Conservation (phyloP, 2,888 invertebrate species). For the Ophioninae sp. region DNA sequence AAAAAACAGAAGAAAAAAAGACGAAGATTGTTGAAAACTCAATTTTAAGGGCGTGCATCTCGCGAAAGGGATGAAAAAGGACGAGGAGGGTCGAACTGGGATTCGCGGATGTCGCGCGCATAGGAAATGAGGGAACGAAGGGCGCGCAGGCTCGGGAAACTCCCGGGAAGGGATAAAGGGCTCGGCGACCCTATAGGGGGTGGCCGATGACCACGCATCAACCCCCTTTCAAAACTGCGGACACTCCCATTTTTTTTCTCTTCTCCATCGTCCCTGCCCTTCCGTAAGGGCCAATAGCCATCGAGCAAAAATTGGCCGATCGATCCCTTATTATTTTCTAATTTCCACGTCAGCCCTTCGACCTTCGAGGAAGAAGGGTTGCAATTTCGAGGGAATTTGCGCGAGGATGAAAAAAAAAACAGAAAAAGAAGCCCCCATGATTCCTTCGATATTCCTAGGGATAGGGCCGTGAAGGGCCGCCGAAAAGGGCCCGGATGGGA, state of each 20-base stretch:
- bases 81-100: not conserved
- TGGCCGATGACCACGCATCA: slow-evolving; percentile 61
- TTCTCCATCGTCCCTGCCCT: slow-evolving; percentile 3
- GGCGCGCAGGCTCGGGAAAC: slow-evolving; percentile 47
- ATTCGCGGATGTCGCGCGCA: not conserved
- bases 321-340: not conserved
- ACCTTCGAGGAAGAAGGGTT: slow-evolving; percentile 31
- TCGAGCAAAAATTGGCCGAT: slow-evolving; percentile 12
- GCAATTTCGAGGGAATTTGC: slow-evolving; percentile 41
- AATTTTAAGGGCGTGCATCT: not conserved
- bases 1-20: not conserved
- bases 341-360: slow-evolving; percentile 24
- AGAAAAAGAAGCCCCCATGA: slow-evolving; percentile 57
- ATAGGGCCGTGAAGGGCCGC: not conserved
- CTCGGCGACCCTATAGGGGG: slow-evolving; percentile 35
- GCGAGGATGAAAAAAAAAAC: slow-evolving; percentile 50
- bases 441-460: slow-evolving; percentile 8
- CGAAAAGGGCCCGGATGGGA: slow-evolving; percentile 22
- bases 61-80: not conserved
- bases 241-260: slow-evolving; percentile 69
- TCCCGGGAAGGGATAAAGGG: slow-evolving; percentile 17
- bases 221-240: slow-evolving; percentile 59
- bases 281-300: slow-evolving; percentile 10
- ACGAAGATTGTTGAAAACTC: too few relatives aligned
- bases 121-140: not conserved